These are phyloP conservation scores for Portunus trituberculatus DNA, from an alignment of 1,140 invertebrate species.

Conservation along the genomic window DNA sequence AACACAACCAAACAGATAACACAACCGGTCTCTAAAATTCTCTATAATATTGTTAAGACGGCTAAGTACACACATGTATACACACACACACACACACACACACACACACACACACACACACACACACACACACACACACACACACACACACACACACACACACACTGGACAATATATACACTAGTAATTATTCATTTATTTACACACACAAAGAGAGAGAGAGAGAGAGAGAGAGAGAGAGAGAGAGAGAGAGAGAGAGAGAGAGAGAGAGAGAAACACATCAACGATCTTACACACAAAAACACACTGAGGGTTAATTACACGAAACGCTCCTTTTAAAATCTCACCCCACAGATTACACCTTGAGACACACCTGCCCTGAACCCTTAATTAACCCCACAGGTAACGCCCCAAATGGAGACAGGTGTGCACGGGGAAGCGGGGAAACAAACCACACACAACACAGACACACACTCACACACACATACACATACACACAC, in stretches of 20 bases:
- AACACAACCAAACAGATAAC: neutral
- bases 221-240: constrained; percentile 18
- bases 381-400: no score
- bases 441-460: no score
- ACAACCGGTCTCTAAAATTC: neutral
- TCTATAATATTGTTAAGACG: constrained; percentile 16
- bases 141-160: neutral
- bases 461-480: no score
- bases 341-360: no score
- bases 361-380: no score
- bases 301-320: no score
- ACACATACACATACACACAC: no score
- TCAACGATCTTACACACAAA: no score
- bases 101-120: neutral
- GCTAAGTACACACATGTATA: constrained; percentile 7
- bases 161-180: neutral
- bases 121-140: no score
- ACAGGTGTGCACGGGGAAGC: no score
- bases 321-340: no score
- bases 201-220: neutral
- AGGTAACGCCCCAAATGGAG: no score
- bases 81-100: neutral
- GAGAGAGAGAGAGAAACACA: neutral
- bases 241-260: neutral
- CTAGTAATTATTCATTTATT: neutral